Percentiles rank a stretch among this genome's conserved stretches.
phyloP scores from a whole-genome alignment of 2,888 invertebrate genomes.

The Euzophera pinguis region DNA sequence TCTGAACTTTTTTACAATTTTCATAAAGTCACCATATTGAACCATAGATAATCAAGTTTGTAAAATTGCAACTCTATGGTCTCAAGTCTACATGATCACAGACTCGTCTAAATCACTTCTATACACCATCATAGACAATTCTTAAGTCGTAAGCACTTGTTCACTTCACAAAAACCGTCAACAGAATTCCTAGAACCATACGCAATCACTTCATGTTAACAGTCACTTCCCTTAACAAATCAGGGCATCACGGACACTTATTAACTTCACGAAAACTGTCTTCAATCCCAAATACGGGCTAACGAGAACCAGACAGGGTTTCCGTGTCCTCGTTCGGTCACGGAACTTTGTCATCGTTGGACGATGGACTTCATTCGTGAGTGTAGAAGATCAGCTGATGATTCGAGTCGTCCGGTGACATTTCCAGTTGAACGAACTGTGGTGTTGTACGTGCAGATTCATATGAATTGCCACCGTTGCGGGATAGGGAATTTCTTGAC shows the following conservation, averaged over 20 bases:
- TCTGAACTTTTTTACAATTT: too few species aligned
- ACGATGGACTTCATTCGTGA: conserved; percentile 71
- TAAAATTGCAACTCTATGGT: too few species aligned
- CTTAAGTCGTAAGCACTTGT: too few species aligned
- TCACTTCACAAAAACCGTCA: too few species aligned
- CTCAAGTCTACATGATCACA: too few species aligned
- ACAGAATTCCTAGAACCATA: too few species aligned
- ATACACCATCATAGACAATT: background rate
- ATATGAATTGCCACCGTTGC: conserved; percentile 57
- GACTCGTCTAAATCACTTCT: background rate
- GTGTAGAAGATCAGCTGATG: conserved; percentile 93
- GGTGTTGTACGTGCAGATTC: conserved; percentile 74
- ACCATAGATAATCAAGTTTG: too few species aligned
- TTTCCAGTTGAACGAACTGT: conserved; percentile 69
- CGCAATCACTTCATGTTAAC: too few species aligned
- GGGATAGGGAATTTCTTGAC: conserved; percentile 74
- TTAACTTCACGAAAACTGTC: background rate
- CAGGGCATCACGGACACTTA: background rate
- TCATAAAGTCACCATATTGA: too few species aligned
- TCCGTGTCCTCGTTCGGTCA: background rate
- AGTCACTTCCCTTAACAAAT: too few species aligned
- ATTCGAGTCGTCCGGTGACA: conserved; percentile 81
- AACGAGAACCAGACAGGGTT: background rate
- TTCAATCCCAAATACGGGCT: too few species aligned
- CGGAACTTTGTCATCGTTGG: background rate